These are phyloP conservation scores for Phenacoccus solenopsis DNA, from an alignment of 1,140 invertebrate genomes.

Conservation along the genomic window DNA sequence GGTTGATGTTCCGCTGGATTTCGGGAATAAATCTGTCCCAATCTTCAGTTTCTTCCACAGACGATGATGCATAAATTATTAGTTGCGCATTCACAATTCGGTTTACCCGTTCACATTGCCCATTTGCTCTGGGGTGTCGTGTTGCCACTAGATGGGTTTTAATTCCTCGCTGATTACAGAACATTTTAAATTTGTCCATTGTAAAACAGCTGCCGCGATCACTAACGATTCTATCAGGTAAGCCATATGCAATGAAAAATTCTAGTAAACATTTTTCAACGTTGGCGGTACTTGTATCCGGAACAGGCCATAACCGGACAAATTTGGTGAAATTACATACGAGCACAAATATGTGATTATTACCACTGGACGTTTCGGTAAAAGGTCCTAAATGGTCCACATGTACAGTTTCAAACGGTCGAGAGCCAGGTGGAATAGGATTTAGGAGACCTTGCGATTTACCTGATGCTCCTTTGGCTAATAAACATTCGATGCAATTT, in stretches of 20 bases:
- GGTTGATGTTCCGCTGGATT: neutral
- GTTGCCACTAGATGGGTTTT: neutral
- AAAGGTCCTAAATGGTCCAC: slow-evolving; percentile 9
- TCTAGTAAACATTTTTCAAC: neutral
- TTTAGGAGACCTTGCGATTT: neutral
- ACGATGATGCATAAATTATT: neutral
- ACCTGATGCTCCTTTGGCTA: neutral
- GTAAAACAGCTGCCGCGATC: slow-evolving; percentile 12
- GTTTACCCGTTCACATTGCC: neutral
- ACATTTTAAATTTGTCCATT: neutral
- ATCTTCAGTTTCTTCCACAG: neutral
- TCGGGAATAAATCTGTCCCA: neutral
- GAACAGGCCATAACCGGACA: neutral
- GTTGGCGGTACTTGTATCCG: neutral
- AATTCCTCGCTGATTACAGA: neutral
- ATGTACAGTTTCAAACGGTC: neutral
- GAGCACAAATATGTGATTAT: neutral
- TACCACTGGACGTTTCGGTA: neutral
- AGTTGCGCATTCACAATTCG: neutral
- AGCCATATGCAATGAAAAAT: neutral
- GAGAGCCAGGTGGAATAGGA: neutral
- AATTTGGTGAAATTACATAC: slow-evolving; percentile 9
- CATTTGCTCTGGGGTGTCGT: slow-evolving; percentile 8
- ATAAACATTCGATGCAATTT: neutral
- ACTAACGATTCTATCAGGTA: neutral